These are phyloP conservation scores for Megamerina dolium DNA, from an alignment of 2,888 invertebrate species.

Conservation along the genomic window DNA sequence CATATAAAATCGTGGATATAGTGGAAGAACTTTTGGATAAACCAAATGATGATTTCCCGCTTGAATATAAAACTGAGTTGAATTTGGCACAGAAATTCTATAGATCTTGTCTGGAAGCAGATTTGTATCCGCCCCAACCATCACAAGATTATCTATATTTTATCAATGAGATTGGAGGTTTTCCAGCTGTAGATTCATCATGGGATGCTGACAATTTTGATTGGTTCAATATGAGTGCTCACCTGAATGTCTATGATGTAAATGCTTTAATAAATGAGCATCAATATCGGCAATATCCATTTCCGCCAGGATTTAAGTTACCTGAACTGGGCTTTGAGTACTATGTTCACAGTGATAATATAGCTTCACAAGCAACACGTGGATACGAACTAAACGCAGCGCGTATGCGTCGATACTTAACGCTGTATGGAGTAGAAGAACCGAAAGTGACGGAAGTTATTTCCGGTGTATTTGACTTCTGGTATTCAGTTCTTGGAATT, in stretches of 20 bases:
- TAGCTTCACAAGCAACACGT: conserved; percentile 31
- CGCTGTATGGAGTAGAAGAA: conserved; percentile 28
- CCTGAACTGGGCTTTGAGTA: conserved; percentile 41
- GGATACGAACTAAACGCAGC: conserved; percentile 34
- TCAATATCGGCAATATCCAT: conserved; percentile 31
- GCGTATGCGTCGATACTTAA: conserved; percentile 35
- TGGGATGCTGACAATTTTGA: conserved; percentile 34
- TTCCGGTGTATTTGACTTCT: conserved; percentile 32
- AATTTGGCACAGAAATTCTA: conserved; percentile 30
- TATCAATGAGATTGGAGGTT: conserved; percentile 39
- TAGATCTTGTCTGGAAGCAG: conserved; percentile 31
- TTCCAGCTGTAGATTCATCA: conserved; percentile 37
- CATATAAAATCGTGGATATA: conserved; percentile 26
- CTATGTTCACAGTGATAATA: conserved; percentile 37
- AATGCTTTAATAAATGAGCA: conserved; percentile 28
- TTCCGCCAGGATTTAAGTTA: conserved; percentile 33
- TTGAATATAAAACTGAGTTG: conserved; percentile 13
- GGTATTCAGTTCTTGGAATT: conserved; percentile 27
- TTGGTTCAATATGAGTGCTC: conserved; percentile 45
- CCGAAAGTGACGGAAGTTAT: conserved; percentile 25
- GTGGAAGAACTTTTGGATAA: conserved; percentile 25
- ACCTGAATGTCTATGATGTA: conserved; percentile 36
- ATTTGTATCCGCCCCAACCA: conserved; percentile 30
- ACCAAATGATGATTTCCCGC: not conserved
- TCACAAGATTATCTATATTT: conserved; percentile 34